Percentiles rank a stretch among this genome's conserved stretches.
Conservation (phyloP, 1,140 invertebrate genomes). For the Pinna nobilis region DNA sequence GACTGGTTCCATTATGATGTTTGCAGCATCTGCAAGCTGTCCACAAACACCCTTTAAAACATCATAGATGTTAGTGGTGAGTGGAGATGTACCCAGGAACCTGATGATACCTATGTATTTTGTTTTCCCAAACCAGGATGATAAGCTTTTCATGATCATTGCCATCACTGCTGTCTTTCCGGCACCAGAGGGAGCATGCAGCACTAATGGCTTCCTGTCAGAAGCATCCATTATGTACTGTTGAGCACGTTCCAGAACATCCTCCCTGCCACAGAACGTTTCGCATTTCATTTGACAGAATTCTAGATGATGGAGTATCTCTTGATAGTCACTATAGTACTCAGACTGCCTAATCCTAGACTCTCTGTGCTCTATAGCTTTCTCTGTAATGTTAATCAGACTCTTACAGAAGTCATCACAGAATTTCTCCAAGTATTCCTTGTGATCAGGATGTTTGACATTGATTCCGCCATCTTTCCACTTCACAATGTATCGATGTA, state of each 20-base stretch:
- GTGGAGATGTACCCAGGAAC: slow-evolving; percentile 58
- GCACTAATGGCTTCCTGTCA: slow-evolving; percentile 52
- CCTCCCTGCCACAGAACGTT: slow-evolving; percentile 56
- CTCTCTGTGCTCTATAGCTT: not conserved
- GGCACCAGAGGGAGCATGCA: slow-evolving; percentile 57
- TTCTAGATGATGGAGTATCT: slow-evolving; percentile 95
- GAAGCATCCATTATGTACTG: slow-evolving; percentile 33
- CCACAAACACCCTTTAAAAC: slow-evolving; percentile 49
- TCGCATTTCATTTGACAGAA: slow-evolving; percentile 79
- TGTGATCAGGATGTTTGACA: slow-evolving; percentile 19
- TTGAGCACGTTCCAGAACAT: slow-evolving; percentile 34
- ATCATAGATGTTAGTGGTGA: slow-evolving; percentile 49
- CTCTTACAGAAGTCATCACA: slow-evolving; percentile 34
- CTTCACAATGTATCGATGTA: slow-evolving; percentile 4
- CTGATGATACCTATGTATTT: slow-evolving; percentile 45
- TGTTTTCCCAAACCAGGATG: slow-evolving; percentile 46
- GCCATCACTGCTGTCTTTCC: slow-evolving; percentile 63
- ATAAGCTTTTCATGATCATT: slow-evolving; percentile 43
- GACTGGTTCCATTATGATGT: slow-evolving; percentile 45
- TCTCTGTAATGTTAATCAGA: slow-evolving; percentile 26
- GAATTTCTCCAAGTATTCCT: slow-evolving; percentile 39
- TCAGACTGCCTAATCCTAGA: slow-evolving; percentile 7
- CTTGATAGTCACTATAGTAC: slow-evolving; percentile 75
- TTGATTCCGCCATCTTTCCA: slow-evolving; percentile 34
- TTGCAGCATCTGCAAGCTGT: slow-evolving; percentile 47